These are phyloP conservation scores for Hyposoter dolosus DNA, from an alignment of 2,888 invertebrate species.

Conservation along the genomic window DNA sequence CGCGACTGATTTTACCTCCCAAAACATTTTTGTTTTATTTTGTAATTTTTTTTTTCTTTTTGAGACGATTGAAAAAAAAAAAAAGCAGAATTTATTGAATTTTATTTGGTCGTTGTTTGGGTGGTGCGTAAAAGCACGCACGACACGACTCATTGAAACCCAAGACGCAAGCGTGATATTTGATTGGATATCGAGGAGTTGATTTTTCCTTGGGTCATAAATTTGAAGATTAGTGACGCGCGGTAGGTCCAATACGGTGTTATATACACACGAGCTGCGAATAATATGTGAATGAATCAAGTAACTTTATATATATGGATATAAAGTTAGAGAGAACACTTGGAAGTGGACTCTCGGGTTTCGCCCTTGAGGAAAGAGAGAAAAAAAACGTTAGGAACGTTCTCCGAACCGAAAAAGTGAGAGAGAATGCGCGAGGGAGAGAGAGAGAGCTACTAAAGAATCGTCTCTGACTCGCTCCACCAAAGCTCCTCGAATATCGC, in stretches of 20 bases:
- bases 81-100: neutral
- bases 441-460: constrained; percentile 9
- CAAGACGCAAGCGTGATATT: constrained; percentile 57
- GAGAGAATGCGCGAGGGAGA: constrained; percentile 7
- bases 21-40: neutral
- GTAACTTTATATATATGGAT: constrained; percentile 26
- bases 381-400: constrained; percentile 43
- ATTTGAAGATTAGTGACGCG: constrained; percentile 81
- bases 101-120: constrained; percentile 1
- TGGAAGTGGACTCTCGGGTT: constrained; percentile 77
- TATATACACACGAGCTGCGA: constrained; percentile 69
- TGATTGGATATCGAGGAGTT: constrained; percentile 75
- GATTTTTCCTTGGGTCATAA: constrained; percentile 78
- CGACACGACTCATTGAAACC: constrained; percentile 68
- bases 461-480: constrained; percentile 57
- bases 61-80: neutral
- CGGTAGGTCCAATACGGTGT: constrained; percentile 80
- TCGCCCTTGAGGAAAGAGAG: constrained; percentile 75
- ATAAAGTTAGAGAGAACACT: constrained; percentile 55
- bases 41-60: neutral
- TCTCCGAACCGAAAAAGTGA: constrained; percentile 19
- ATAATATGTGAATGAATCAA: constrained; percentile 75
- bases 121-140: constrained; percentile 17
- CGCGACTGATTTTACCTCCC: neutral
- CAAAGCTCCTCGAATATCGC: constrained; percentile 77